phyloP scores from a whole-genome alignment of 2,888 invertebrate genomes.

The Agrochola circellaris region DNA sequence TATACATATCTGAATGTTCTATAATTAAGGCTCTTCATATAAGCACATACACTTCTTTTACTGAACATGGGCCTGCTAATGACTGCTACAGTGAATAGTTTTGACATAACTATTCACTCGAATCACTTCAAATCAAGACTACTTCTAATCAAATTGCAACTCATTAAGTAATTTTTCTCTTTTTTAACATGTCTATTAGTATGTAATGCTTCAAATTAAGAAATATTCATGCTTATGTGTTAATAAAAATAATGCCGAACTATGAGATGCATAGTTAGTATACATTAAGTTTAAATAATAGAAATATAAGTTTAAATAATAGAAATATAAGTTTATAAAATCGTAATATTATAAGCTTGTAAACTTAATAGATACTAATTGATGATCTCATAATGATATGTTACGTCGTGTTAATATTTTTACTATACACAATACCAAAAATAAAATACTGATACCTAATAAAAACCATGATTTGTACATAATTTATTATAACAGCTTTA shows the following conservation, averaged over 20 bases:
- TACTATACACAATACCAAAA: conserved; percentile 64
- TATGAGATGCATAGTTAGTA: conserved; percentile 67
- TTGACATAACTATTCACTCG: not conserved
- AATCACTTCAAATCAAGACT: conserved; percentile 12
- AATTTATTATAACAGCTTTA: conserved; percentile 23
- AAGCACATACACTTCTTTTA: conserved; percentile 19
- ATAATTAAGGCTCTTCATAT: conserved; percentile 21
- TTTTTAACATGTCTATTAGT: conserved; percentile 53
- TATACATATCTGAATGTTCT: conserved; percentile 8
- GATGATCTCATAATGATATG: conserved; percentile 67
- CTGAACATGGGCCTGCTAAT: conserved; percentile 35
- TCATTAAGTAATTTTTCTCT: not conserved
- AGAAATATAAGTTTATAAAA: not conserved
- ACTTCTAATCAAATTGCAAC: not conserved
- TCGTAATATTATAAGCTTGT: conserved; percentile 18
- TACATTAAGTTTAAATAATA: conserved; percentile 68
- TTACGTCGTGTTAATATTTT: conserved; percentile 73
- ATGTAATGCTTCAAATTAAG: conserved; percentile 45
- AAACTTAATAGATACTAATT: conserved; percentile 75
- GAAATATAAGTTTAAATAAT: not conserved
- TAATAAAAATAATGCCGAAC: conserved; percentile 57
- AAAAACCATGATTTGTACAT: conserved; percentile 28
- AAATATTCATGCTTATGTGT: conserved; percentile 65
- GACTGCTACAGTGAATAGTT: not conserved
- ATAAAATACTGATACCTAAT: conserved; percentile 53